Percentiles rank a stretch among this genome's conserved stretches.
phyloP scores from a whole-genome alignment of 2,113 vertebrate genomes.

The Macrotus californicus region DNA sequence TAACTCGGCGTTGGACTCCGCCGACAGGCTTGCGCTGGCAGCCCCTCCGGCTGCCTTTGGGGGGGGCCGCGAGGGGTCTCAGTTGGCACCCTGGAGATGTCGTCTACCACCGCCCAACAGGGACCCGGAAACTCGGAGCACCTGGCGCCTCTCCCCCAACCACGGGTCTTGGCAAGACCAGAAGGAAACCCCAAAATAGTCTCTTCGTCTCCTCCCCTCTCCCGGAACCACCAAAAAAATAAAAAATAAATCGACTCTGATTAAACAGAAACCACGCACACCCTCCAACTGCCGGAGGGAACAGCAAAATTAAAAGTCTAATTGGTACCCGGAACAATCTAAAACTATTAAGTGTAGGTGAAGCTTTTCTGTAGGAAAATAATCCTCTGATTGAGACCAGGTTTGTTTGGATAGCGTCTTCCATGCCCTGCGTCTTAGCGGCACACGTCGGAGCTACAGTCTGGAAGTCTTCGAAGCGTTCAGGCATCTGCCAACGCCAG shows the following conservation, averaged over 20 bases:
- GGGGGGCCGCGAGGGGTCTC: slow-evolving; percentile 13
- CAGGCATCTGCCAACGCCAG: not conserved
- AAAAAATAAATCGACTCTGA: slow-evolving; percentile 42
- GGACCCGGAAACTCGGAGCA: not conserved
- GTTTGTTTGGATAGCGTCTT: slow-evolving; percentile 33
- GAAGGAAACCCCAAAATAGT: slow-evolving; percentile 11
- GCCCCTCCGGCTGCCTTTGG: not conserved
- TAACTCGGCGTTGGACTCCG: slow-evolving; percentile 59
- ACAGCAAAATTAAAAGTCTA: slow-evolving; percentile 64
- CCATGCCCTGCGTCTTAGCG: not conserved
- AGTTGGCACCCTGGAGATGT: not conserved
- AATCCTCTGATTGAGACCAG: slow-evolving; percentile 68
- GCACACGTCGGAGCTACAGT: not conserved
- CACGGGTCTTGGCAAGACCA: not conserved
- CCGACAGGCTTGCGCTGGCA: slow-evolving; percentile 6
- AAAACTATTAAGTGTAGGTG: slow-evolving; percentile 63
- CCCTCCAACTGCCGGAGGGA: slow-evolving; percentile 46
- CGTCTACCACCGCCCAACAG: not conserved
- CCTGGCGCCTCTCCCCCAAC: not conserved
- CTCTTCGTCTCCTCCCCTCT: not conserved
- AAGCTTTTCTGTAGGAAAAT: slow-evolving; percentile 72
- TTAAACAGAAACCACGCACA: slow-evolving; percentile 50
- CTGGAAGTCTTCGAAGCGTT: not conserved
- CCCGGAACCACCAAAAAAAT: not conserved
- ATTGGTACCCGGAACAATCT: slow-evolving; percentile 61